A percentile compares a stretch with the other conserved stretches of the same genome.
phyloP scores from a whole-genome alignment of 1,140 invertebrate genomes.

The Diorhabda elongata region DNA sequence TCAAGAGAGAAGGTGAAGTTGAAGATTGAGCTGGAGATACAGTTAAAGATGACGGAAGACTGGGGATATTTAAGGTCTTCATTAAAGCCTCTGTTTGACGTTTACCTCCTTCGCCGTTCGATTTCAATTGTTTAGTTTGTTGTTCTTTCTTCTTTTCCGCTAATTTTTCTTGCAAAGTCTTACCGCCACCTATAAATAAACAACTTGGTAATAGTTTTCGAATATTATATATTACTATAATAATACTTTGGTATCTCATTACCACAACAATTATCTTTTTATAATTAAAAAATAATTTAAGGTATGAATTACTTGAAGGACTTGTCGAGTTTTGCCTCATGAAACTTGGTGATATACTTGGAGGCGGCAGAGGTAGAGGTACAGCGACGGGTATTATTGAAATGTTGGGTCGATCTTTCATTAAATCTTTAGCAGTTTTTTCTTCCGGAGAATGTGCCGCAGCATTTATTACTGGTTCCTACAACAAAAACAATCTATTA shows the following conservation, averaged over 20 bases:
- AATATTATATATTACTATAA: no score
- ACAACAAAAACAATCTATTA: not conserved
- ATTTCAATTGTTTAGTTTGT: slow-evolving; percentile 18
- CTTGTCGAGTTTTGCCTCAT: slow-evolving; percentile 18
- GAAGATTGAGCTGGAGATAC: slow-evolving; percentile 21
- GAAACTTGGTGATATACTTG: slow-evolving; percentile 12
- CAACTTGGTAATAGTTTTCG: no score
- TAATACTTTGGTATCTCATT: no score
- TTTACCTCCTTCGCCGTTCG: slow-evolving; percentile 26
- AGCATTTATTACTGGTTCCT: slow-evolving; percentile 22
- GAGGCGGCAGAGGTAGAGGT: slow-evolving; percentile 6
- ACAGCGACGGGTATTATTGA: slow-evolving; percentile 41
- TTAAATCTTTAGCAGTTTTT: slow-evolving; percentile 30
- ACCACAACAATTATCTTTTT: no score
- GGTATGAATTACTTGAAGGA: slow-evolving; percentile 6
- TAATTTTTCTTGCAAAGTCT: slow-evolving; percentile 59
- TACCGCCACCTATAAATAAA: slow-evolving; percentile 39
- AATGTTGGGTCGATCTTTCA: slow-evolving; percentile 43
- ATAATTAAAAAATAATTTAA: not conserved
- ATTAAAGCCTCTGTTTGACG: slow-evolving; percentile 16
- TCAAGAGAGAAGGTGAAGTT: not conserved
- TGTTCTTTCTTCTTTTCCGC: slow-evolving; percentile 56
- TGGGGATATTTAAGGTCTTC: slow-evolving; percentile 29
- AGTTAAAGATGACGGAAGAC: slow-evolving; percentile 28
- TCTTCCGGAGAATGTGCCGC: slow-evolving; percentile 20